Base-by-base conservation (phyloP, 1,140 invertebrate species). In the Nixonia krombeini region DNA sequence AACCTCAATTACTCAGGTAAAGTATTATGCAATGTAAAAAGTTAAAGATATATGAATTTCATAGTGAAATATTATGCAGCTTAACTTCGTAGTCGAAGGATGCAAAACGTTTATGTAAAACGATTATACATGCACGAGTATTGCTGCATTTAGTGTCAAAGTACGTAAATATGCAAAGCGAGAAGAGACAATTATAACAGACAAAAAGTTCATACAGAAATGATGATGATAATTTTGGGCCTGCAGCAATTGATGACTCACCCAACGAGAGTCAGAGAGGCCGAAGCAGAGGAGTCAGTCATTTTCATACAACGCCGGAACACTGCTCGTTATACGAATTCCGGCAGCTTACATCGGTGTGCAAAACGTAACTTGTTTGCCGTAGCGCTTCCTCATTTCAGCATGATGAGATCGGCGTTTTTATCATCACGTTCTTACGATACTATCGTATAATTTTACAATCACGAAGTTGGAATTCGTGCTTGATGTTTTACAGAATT, bases 251-350 rank as follows among this genome's bases (percentile, higher is more conserved):
- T 25, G 42, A 40, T 51, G 65, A 69, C 65, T 58, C 58, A 69
- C 65, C 58, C 58, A 53, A 58, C 58, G 23, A 63, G 49, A 55
- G 58, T 63, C 66, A 46, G 50, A 25, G 66, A 63, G 58, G 62
- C 64, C 35, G 64, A 56, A 10, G 56, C 66, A 38, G 59, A 45
- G 35, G 66, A 70, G 59, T 70, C 66, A 40, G 59, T 70, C 67
- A 70, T 64, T 55, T 56, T 69, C 46, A 5, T 18, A 25, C 9
- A 13, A 42, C 7, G 21, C 40, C 23, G 40, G 55, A 56, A 56
- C 10, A 40, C 45, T 28, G 51, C 56, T 45, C 45, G 42, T 46
- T 59, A 55, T 18, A 38, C 55, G 35, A 29, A 42, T 25, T 42
- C 10, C 40, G 18, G 41, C 35, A 28, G 41, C 33, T 69, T 33